Conservation (phyloP, 2,113 vertebrate species). For the Mola mola region DNA sequence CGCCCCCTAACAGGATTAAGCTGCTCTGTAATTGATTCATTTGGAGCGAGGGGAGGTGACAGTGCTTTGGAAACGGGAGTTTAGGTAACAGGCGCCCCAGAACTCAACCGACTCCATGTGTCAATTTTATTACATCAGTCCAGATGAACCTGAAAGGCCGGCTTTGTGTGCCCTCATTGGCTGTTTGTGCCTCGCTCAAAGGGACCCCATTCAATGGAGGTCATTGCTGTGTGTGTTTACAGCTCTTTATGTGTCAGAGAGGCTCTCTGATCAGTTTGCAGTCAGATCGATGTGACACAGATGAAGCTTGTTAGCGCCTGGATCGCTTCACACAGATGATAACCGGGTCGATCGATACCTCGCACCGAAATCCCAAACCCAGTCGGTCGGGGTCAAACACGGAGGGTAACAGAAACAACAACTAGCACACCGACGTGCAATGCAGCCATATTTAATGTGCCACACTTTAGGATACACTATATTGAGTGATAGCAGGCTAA, state of each 20-base stretch:
- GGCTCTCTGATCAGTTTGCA: neutral
- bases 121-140: constrained; percentile 72
- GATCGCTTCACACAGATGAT: constrained; percentile 43
- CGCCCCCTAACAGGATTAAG: constrained; percentile 66
- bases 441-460: neutral
- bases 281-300: constrained; percentile 43
- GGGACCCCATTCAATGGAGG: constrained; percentile 46
- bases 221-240: constrained; percentile 44
- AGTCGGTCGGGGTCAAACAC: constrained; percentile 10
- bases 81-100: constrained; percentile 64
- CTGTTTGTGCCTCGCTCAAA: constrained; percentile 33
- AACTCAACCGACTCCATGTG: constrained; percentile 64
- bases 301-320: constrained; percentile 33
- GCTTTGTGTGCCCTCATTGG: too few species aligned
- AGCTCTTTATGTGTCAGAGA: neutral
- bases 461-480: neutral
- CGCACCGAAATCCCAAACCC: neutral
- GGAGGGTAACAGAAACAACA: constrained; percentile 14
- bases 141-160: constrained; percentile 68
- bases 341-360: constrained; percentile 57
- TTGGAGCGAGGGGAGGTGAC: constrained; percentile 62
- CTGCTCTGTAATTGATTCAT: constrained; percentile 72
- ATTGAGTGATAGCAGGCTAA: neutral
- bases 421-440: neutral
- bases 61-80: constrained; percentile 56